phyloP scores from a whole-genome alignment of 2,888 invertebrate species.

The Spilarctia lutea region DNA sequence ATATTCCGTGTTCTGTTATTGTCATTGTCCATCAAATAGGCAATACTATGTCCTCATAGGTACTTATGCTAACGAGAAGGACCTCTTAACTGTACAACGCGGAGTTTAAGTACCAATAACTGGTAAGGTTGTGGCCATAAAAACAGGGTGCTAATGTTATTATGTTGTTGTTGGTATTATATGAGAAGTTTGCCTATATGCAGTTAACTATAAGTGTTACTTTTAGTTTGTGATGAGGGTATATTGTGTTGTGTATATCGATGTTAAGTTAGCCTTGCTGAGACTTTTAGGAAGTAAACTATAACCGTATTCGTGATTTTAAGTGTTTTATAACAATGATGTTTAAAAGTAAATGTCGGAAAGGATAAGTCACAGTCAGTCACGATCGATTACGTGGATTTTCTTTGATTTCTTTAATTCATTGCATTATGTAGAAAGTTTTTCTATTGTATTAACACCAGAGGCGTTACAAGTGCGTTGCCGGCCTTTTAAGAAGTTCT shows the following conservation, averaged over 20 bases:
- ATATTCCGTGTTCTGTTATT: neutral
- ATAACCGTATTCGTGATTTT: neutral
- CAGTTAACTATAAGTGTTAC: neutral
- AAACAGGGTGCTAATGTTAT: conserved; percentile 19
- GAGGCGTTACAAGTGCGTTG: too few species aligned
- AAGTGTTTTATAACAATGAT: neutral
- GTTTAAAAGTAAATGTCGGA: neutral
- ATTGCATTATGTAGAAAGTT: too few species aligned
- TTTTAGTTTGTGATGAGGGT: neutral
- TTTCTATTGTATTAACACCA: too few species aligned
- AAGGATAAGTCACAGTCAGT: too few species aligned
- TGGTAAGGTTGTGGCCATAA: conserved; percentile 29
- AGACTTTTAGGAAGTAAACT: neutral
- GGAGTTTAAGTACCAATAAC: conserved; percentile 43
- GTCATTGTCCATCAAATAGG: conserved; percentile 16
- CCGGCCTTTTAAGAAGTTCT: too few species aligned
- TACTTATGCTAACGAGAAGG: conserved; percentile 37
- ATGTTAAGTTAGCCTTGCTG: neutral
- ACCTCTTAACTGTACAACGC: conserved; percentile 28
- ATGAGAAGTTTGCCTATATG: conserved; percentile 5
- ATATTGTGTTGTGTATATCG: neutral
- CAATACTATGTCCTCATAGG: conserved; percentile 16
- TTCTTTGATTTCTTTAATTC: too few species aligned
- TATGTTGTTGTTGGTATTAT: conserved; percentile 10
- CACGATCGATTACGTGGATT: too few species aligned